These are phyloP conservation scores for Ia io DNA, from an alignment of 2,113 vertebrate genomes.

Conservation along the genomic window DNA sequence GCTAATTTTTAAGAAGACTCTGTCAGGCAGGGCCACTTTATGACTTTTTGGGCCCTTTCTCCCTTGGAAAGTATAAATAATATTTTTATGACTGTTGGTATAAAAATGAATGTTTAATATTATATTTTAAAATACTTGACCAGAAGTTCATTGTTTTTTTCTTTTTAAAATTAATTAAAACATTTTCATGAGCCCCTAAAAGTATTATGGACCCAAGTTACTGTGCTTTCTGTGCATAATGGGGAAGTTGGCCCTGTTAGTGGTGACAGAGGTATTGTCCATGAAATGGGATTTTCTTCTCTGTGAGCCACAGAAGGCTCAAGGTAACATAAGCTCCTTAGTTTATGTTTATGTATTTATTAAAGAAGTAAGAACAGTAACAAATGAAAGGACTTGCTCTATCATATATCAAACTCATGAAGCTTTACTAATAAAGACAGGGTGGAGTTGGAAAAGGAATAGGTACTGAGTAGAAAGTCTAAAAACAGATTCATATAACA, in stretches of 20 bases:
- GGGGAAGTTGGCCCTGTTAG: background rate
- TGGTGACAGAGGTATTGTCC: background rate
- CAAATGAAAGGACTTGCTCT: background rate
- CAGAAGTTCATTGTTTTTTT: background rate
- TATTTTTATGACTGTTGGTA: background rate
- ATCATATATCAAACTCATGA: background rate
- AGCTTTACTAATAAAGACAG: background rate
- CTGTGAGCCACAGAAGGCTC: background rate
- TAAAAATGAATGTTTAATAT: constrained; percentile 20
- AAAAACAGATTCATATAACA: background rate
- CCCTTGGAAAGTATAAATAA: background rate
- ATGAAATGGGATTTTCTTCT: background rate
- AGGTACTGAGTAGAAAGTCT: background rate
- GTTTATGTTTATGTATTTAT: background rate
- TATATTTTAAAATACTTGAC: background rate
- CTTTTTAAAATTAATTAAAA: constrained; percentile 39
- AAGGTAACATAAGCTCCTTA: background rate
- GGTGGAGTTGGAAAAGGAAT: background rate
- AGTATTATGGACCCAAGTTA: background rate
- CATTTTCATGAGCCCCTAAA: background rate
- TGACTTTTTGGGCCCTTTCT: background rate
- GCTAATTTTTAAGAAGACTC: background rate
- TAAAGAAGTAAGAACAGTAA: background rate
- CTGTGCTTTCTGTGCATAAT: background rate
- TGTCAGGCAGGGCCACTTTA: background rate